phyloP scores from a whole-genome alignment of 1,140 invertebrate species.

The Megalonaias nervosa region DNA sequence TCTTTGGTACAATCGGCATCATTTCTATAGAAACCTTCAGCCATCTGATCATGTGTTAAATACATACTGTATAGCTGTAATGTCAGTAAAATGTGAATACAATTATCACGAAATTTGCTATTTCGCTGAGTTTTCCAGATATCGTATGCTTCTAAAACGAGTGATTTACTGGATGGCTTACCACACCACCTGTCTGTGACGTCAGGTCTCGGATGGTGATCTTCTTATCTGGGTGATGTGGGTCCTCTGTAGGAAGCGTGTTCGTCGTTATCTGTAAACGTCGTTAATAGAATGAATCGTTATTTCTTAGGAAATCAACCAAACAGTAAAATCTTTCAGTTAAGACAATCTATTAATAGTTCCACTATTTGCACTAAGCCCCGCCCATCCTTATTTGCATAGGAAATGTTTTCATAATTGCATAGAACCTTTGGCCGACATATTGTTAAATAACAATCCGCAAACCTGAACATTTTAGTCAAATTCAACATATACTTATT shows the following conservation, averaged over 20 bases:
- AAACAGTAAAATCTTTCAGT: background rate
- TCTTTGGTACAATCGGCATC: too few relatives aligned
- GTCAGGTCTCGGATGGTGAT: conserved; percentile 47
- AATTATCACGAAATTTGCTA: too few relatives aligned
- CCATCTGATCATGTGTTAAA: too few relatives aligned
- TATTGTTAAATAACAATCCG: background rate
- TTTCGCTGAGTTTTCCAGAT: too few relatives aligned
- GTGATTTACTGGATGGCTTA: conserved; percentile 11
- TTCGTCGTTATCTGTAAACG: conserved; percentile 31
- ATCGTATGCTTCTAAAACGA: too few relatives aligned
- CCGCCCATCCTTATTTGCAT: too few relatives aligned
- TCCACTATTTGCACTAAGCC: too few relatives aligned
- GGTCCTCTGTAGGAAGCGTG: conserved; percentile 18
- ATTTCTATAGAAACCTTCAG: too few relatives aligned
- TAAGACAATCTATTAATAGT: background rate
- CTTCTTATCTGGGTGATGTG: conserved; percentile 40
- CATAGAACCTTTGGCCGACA: background rate
- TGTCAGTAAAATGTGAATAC: too few relatives aligned
- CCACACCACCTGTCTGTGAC: conserved; percentile 31
- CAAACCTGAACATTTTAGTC: background rate
- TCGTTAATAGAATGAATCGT: background rate
- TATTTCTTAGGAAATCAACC: background rate
- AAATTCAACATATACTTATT: background rate
- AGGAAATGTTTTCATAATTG: background rate
- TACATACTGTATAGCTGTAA: too few relatives aligned